phyloP scores from a whole-genome alignment of 30 jellyfish, hydroid and myxozoan species.

The Turritopsis rubra region DNA sequence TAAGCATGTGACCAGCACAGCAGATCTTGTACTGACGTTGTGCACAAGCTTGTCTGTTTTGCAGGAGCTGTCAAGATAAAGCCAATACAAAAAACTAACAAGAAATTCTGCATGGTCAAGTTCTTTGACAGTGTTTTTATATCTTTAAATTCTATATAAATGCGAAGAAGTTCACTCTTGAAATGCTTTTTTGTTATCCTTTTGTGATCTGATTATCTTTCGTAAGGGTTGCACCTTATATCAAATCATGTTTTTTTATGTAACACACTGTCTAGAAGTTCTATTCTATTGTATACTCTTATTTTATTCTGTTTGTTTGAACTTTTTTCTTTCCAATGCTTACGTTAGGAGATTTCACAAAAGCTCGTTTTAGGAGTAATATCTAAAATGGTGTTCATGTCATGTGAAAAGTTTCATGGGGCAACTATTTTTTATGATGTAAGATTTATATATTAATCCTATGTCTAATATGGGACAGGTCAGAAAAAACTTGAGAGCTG shows the following conservation, averaged over 20 bases:
- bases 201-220: not conserved
- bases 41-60: not conserved
- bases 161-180: too few relatives aligned
- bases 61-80: not conserved
- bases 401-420: too few relatives aligned
- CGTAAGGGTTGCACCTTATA: not conserved
- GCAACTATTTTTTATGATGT: too few relatives aligned
- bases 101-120: too few relatives aligned
- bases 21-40: not conserved
- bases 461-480: too few relatives aligned
- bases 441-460: too few relatives aligned
- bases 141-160: too few relatives aligned
- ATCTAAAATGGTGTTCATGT: too few relatives aligned
- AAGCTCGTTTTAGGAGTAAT: too few relatives aligned
- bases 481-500: too few relatives aligned
- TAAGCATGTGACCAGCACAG: not conserved
- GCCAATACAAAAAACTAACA: not conserved
- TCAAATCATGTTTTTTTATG: not conserved
- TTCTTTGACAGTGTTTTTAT: too few relatives aligned
- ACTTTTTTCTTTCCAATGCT: not conserved
- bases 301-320: not conserved
- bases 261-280: not conserved
- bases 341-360: too few relatives aligned
- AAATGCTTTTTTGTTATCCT: not conserved
- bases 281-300: not conserved